Percentiles rank a stretch among this genome's conserved stretches.
Evolutionary conservation across 2,797 vertebrate species (phyloP).

Genomic region (Meda fulgida): DNA sequence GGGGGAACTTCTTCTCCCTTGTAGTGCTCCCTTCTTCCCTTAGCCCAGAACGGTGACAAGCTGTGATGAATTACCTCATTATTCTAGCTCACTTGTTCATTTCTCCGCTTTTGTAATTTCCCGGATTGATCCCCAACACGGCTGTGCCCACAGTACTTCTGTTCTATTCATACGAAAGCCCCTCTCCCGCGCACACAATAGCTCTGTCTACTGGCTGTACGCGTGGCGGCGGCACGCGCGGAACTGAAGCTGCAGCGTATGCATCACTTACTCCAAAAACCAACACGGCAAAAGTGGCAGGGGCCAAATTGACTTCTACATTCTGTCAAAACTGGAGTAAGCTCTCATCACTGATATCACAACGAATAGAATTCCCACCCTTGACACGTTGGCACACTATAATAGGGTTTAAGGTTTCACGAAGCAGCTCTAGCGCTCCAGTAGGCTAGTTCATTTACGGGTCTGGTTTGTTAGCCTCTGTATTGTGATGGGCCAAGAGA

Average conservation of each 20-base stretch:
- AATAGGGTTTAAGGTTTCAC: constrained; percentile 75
- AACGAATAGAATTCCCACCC: constrained; percentile 76
- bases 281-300: constrained; percentile 34
- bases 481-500: constrained; percentile 60
- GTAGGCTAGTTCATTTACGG: constrained; percentile 77
- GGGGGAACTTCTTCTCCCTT: constrained; percentile 39
- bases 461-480: constrained; percentile 65
- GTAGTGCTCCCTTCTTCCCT: constrained; percentile 52
- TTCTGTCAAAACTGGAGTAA: constrained; percentile 62
- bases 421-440: constrained; percentile 74
- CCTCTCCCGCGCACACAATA: constrained; percentile 53
- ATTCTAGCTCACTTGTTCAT: constrained; percentile 66
- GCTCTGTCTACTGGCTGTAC: constrained; percentile 40
- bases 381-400: constrained; percentile 74
- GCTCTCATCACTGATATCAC: constrained; percentile 72
- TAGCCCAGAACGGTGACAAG: constrained; percentile 60
- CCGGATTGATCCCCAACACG: constrained; percentile 62
- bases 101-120: constrained; percentile 63
- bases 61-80: constrained; percentile 68
- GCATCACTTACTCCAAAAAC: constrained; percentile 46
- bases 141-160: constrained; percentile 59
- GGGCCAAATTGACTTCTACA: constrained; percentile 58
- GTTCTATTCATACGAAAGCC: constrained; percentile 58
- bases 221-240: constrained; percentile 20
- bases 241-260: constrained; percentile 37